These are phyloP conservation scores for Datnioides undecimradiatus DNA, from an alignment of 2,113 vertebrate species.

Conservation along the genomic window DNA sequence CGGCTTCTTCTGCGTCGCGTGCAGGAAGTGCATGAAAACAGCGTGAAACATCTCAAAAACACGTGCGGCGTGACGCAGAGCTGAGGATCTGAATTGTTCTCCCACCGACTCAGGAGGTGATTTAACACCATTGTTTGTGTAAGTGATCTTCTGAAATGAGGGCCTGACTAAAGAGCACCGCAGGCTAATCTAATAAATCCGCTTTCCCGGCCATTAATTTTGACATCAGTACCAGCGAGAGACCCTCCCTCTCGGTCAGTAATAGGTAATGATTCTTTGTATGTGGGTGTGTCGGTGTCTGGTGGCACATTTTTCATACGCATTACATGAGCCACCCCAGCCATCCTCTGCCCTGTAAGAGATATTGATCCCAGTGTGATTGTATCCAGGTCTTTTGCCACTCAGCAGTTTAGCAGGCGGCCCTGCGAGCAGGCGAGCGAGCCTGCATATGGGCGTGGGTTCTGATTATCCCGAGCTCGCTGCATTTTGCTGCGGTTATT, in stretches of 20 bases:
- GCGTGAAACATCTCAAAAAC: too few relatives aligned
- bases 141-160: neutral
- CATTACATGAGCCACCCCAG: constrained; percentile 37
- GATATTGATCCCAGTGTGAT: constrained; percentile 71
- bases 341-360: constrained; percentile 39
- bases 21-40: neutral
- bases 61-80: too few relatives aligned
- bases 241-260: constrained; percentile 48
- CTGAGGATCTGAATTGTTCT: rapidly evolving
- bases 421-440: constrained; percentile 44
- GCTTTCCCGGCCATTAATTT: constrained; percentile 44
- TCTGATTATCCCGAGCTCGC: constrained; percentile 73
- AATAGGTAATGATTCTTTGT: constrained; percentile 18
- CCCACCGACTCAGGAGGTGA: neutral
- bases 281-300: constrained; percentile 15
- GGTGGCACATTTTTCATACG: constrained; percentile 34
- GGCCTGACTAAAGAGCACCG: constrained; percentile 10
- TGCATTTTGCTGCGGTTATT: constrained; percentile 74
- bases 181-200: constrained; percentile 31
- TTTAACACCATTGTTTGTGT: neutral
- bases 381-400: constrained; percentile 69
- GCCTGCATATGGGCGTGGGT: constrained; percentile 60
- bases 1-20: neutral
- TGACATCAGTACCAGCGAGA: constrained; percentile 7
- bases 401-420: constrained; percentile 73